A percentile compares a stretch with the other conserved stretches of the same genome.
These are phyloP conservation scores for Eidolon dupreanum DNA, from an alignment of 2,797 vertebrate species.

Conservation along the genomic window DNA sequence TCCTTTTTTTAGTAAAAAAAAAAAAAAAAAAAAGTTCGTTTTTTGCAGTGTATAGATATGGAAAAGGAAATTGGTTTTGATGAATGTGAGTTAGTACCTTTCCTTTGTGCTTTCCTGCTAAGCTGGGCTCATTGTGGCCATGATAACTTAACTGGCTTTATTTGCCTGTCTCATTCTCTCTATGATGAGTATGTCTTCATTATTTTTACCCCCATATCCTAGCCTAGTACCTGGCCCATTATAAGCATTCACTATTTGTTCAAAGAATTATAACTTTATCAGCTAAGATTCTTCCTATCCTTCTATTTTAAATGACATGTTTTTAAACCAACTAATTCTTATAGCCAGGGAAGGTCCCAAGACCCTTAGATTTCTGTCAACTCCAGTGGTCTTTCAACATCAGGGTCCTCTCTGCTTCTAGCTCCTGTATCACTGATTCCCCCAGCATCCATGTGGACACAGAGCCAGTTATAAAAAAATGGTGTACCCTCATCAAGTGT, in stretches of 20 bases:
- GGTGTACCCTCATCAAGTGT: background rate
- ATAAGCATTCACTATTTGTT: background rate
- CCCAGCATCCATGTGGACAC: background rate
- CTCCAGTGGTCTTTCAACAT: background rate
- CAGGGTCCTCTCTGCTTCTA: background rate
- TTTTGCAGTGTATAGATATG: background rate
- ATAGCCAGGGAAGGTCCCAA: background rate
- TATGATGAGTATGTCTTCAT: background rate
- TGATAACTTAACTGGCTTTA: background rate
- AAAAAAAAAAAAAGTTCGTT: background rate
- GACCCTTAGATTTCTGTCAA: background rate
- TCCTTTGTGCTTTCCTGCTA: background rate
- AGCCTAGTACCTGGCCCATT: background rate
- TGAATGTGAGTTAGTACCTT: background rate
- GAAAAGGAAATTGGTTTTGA: background rate
- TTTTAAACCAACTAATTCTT: slow-evolving; percentile 19
- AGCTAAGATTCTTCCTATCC: background rate
- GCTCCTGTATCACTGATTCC: background rate
- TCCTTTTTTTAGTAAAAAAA: background rate
- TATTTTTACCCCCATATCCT: background rate
- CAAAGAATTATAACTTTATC: background rate
- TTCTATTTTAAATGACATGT: background rate
- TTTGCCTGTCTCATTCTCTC: background rate
- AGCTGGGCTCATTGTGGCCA: background rate
- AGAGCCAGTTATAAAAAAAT: background rate